Evolutionary conservation across 2,797 vertebrate genomes (phyloP).

Genomic region (Gastrophryne carolinensis): DNA sequence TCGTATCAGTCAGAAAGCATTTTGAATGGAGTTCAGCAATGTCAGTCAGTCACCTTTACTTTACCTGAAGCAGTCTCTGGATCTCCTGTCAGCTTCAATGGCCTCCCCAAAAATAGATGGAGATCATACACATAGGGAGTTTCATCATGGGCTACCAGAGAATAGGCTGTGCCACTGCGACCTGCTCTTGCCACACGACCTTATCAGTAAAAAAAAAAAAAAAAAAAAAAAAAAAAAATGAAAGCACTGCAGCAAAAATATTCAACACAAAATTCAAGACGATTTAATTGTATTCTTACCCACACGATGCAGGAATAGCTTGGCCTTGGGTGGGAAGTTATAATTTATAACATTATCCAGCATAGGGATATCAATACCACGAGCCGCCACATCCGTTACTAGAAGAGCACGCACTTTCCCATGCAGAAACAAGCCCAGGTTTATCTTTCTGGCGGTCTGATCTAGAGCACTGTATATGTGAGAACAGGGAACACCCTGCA

Average conservation of each 20-base stretch:
- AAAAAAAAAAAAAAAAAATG: background rate
- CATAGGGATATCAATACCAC: slow-evolving; percentile 95
- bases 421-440: slow-evolving; percentile 88
- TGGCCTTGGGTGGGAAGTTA: slow-evolving; percentile 92
- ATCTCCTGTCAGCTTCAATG: slow-evolving; percentile 71
- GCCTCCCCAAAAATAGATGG: slow-evolving; percentile 88
- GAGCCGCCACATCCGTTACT: slow-evolving; percentile 92
- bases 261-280: background rate
- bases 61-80: slow-evolving; percentile 47
- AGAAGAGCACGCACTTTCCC: slow-evolving; percentile 87
- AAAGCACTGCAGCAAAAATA: background rate
- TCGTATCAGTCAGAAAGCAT: no score
- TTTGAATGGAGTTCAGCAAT: no score
- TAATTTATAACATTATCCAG: slow-evolving; percentile 97
- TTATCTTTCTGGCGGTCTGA: slow-evolving; percentile 96
- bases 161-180: slow-evolving; percentile 84
- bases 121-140: slow-evolving; percentile 87
- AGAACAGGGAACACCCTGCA: slow-evolving; percentile 81
- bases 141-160: slow-evolving; percentile 87
- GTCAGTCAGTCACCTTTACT: no score
- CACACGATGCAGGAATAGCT: slow-evolving; percentile 94
- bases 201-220: slow-evolving; percentile 47
- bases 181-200: slow-evolving; percentile 94
- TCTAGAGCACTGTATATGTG: slow-evolving; percentile 97
- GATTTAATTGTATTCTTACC: slow-evolving; percentile 71